phyloP scores from a whole-genome alignment of 2,888 invertebrate species.

The Frankliniella intonsa region DNA sequence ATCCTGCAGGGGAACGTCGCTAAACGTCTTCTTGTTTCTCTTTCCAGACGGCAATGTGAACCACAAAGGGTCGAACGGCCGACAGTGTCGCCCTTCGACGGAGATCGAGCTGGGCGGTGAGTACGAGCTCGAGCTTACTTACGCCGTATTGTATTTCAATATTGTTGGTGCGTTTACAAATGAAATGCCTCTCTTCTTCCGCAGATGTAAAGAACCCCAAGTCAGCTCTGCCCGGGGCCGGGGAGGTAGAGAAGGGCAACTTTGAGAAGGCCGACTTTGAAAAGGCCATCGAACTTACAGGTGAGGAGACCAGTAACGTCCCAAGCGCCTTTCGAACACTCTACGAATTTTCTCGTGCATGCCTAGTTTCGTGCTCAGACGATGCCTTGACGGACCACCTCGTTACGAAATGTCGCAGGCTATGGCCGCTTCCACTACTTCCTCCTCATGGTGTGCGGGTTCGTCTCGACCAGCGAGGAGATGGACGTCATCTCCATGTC shows the following conservation, averaged over 20 bases:
- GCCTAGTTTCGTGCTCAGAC: neutral
- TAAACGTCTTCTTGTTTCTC: constrained; percentile 35
- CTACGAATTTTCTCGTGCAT: neutral
- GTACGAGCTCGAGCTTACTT: constrained; percentile 34
- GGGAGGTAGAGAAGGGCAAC: constrained; percentile 49
- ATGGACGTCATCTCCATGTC: constrained; percentile 95
- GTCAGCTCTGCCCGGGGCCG: neutral
- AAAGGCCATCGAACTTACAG: constrained; percentile 78
- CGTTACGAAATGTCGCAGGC: constrained; percentile 48
- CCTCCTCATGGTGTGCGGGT: constrained; percentile 84
- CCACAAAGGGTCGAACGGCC: constrained; percentile 75
- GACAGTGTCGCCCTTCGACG: constrained; percentile 56
- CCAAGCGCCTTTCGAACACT: too few species aligned
- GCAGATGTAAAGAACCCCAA: constrained; percentile 25
- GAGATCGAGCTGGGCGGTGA: constrained; percentile 60
- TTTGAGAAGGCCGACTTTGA: constrained; percentile 80
- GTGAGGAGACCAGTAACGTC: constrained; percentile 46
- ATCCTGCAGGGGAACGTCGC: neutral
- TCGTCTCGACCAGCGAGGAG: constrained; percentile 92
- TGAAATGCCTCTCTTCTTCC: neutral
- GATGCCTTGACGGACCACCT: neutral
- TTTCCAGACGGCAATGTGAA: constrained; percentile 80
- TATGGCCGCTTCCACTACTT: constrained; percentile 88
- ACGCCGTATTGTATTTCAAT: constrained; percentile 2
- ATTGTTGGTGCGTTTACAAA: neutral